Percentiles rank a stretch among this genome's conserved stretches.
These are phyloP conservation scores for Haliclystus octoradiatus DNA, from an alignment of 30 jellyfish, hydroid and myxozoan species.

Conservation along the genomic window DNA sequence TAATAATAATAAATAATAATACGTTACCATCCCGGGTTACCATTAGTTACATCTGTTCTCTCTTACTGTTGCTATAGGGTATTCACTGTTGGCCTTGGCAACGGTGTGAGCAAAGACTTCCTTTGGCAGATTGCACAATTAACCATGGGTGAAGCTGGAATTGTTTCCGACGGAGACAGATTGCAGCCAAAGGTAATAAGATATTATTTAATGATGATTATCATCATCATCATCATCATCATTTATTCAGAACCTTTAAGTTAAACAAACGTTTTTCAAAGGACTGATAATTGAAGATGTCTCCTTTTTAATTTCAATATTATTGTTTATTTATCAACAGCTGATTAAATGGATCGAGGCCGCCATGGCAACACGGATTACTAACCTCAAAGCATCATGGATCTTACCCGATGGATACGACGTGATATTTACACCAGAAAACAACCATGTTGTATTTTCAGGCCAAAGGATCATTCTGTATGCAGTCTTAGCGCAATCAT, in stretches of 20 bases:
- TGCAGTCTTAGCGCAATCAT: slow-evolving; percentile 76
- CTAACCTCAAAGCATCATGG: slow-evolving; percentile 90
- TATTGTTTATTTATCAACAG: too few species aligned
- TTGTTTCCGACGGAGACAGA: slow-evolving; percentile 46
- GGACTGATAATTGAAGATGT: too few species aligned
- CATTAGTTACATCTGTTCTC: background rate
- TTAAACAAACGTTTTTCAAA: too few species aligned
- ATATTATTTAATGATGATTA: too few species aligned
- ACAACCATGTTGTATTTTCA: slow-evolving; percentile 47
- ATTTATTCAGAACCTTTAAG: too few species aligned
- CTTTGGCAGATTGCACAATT: slow-evolving; percentile 42
- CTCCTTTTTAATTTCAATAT: too few species aligned
- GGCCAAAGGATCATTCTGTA: slow-evolving; percentile 77
- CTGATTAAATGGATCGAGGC: slow-evolving; percentile 34
- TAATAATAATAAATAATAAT: too few species aligned
- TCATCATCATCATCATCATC: too few species aligned
- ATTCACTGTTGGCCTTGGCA: slow-evolving; percentile 65
- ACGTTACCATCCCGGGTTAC: too few species aligned
- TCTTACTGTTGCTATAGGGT: slow-evolving; percentile 25
- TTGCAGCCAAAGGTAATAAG: slow-evolving; percentile 45
- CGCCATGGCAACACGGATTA: slow-evolving; percentile 75
- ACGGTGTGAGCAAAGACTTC: slow-evolving; percentile 18
- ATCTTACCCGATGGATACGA: slow-evolving; percentile 95
- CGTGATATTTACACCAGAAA: slow-evolving; percentile 95
- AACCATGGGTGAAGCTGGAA: slow-evolving; percentile 54